Evolutionary conservation across 2,113 vertebrate genomes (phyloP), one percentile per base, ranked within the genome.

Genomic region (Pluvialis apricaria): DNA sequence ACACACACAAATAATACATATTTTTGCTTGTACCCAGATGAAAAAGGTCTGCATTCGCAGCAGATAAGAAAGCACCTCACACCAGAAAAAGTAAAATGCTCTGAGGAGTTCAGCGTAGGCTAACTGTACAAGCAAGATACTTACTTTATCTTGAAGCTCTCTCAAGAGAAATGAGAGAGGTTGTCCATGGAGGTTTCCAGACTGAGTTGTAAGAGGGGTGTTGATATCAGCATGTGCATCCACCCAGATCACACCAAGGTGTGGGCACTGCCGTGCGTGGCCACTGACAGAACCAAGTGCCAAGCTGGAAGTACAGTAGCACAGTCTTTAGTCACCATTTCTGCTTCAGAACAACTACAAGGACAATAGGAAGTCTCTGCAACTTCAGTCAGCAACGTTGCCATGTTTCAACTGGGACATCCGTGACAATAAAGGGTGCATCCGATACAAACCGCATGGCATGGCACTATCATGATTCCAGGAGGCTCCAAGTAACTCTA

Each of bases 161-260:
- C 98, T 98, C 60, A 99, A 98, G 88, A 99, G 98, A 97, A 99
- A 99, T 3, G 99, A 98, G 73, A 99, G 98, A 12, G 99, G 99
- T 87, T 99, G 99, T 40, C 99, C 99, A 15, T 99, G 99, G 60
- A 99, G 98, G 97, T 97, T 99, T 92, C 99, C 99, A 61, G 99
- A 99, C 15, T 97, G 98, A 36, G 99, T 99, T n/a, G 99, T 99
- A 84, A 99, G 97, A 20, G 99, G 99, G 1, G 99, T 99, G 92
- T 99, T 99, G 58, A 99, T 97, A 65, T 99, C 99, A 9, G 99
- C 98, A 5, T 99, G 99, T 5, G 99, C 99, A 44, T 99, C 99
- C 40, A 99, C 99, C 99, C 99, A 99, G 95, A 99, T 99, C 68
- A 99, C 97, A 75, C 99, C 98, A 15, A 99, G 98, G 94, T 99